Evolutionary conservation across 2,113 vertebrate genomes (phyloP), one percentile per base, ranked within the genome.

Genomic region (Vidua chalybeata): DNA sequence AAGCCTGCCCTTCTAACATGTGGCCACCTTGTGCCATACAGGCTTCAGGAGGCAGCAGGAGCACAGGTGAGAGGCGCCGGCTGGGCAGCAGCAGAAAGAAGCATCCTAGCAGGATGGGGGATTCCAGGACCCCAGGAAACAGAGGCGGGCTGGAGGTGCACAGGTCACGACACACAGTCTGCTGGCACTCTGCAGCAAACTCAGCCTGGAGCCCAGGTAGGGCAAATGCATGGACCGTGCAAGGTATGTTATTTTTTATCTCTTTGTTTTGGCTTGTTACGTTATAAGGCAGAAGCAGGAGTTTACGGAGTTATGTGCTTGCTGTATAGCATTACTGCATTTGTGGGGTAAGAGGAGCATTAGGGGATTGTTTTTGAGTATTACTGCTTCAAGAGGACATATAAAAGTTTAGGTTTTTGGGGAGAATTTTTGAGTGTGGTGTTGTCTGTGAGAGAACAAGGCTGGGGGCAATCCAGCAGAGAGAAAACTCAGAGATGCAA

Each of bases 91-190:
- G 66, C 27, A 52, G 81, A 21, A 49, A 88, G 39, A 92, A 97
- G 66, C 95, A 79, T 41, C 8, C 1, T 31, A 85, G 93, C 84
- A 97, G 97, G 72, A 97, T 97, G 89, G 97, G 92, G 56, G 95
- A 96, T 49, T 76, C 78, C 51, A 55, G 51, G 81, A 49, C 51
- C 33, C 15, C 46, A 24, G 59, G 66, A 37, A 89, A 77, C 28
- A 82, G 56, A 19, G 89, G 39, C 22, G 81, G 90, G 93, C 95
- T 81, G 93, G 97, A 94, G n/a, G 81, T 88, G 62, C 94, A 77
- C 27, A 93, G 92, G 31, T 77, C 82, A 82, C 76, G 13, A 54
- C 92, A 92, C 75, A 81, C n/a, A 4, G 7, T 51, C n/a, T 17
- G 13, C 84, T 68, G 76, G 97, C 45, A 75, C 73, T 78, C 97